These are phyloP conservation scores for Lateolabrax maculatus DNA, from an alignment of 2,797 vertebrate genomes.

Conservation along the genomic window DNA sequence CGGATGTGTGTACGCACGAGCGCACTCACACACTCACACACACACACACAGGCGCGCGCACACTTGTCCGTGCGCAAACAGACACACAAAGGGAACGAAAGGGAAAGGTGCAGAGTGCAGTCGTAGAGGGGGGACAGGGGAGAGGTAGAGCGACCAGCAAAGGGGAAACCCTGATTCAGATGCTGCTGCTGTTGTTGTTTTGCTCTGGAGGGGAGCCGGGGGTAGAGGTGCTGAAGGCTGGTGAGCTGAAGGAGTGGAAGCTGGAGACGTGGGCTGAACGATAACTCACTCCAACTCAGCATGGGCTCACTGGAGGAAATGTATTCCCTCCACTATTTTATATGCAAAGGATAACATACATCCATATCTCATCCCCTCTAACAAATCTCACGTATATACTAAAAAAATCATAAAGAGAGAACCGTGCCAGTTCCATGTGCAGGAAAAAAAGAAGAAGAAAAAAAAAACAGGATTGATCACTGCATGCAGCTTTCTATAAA, in stretches of 20 bases:
- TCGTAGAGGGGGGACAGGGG: neutral
- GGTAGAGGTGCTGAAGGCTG: neutral
- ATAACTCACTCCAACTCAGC: constrained; percentile 44
- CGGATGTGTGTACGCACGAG: constrained; percentile 48
- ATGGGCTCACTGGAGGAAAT: constrained; percentile 19
- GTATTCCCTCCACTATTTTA: constrained; percentile 1
- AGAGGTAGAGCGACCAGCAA: constrained; percentile 20
- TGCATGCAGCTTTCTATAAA: constrained; percentile 52
- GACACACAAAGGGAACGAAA: constrained; percentile 63
- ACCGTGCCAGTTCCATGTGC: constrained; percentile 53
- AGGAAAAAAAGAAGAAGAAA: constrained; percentile 30
- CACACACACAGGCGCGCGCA: constrained; percentile 22
- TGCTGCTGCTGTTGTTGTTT: constrained; percentile 45
- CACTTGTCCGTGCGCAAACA: constrained; percentile 35
- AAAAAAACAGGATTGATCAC: constrained; percentile 38
- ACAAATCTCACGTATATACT: constrained; percentile 11
- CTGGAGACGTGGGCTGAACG: constrained; percentile 33
- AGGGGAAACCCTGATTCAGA: constrained; percentile 61
- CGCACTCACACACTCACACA: constrained; percentile 23
- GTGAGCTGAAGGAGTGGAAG: constrained; percentile 26
- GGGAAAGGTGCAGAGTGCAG: constrained; percentile 58
- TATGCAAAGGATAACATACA: constrained; percentile 23
- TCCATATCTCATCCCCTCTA: neutral
- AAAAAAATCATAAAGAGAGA: constrained; percentile 23
- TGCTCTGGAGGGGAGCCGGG: neutral